A percentile compares a stretch with the other conserved stretches of the same genome.
These are phyloP conservation scores for Melanotaenia boesemani DNA, from an alignment of 2,797 vertebrate genomes.

Conservation along the genomic window DNA sequence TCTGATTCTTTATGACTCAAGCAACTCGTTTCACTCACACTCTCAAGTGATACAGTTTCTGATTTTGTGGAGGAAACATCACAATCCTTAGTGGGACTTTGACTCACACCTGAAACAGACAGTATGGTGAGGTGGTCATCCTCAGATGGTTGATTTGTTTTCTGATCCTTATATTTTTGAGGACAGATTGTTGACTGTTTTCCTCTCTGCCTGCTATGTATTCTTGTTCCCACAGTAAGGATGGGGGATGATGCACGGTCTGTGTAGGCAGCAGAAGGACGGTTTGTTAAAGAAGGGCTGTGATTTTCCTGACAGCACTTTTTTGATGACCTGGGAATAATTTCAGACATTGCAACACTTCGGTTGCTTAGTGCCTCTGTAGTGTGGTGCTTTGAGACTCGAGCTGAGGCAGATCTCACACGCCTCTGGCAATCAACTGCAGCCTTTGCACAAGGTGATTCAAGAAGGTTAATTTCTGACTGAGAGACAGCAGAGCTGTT, in stretches of 20 bases:
- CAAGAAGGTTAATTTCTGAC: slow-evolving; percentile 22
- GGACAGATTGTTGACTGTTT: slow-evolving; percentile 49
- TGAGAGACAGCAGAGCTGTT: slow-evolving; percentile 18
- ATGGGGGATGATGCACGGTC: slow-evolving; percentile 97
- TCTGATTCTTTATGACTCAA: slow-evolving; percentile 42
- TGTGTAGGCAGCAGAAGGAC: slow-evolving; percentile 72
- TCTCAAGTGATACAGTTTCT: slow-evolving; percentile 64
- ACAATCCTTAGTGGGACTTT: slow-evolving; percentile 11
- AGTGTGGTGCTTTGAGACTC: slow-evolving; percentile 52
- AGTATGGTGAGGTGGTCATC: slow-evolving; percentile 34
- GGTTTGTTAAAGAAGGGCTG: slow-evolving; percentile 52
- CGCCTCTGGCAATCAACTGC: slow-evolving; percentile 59
- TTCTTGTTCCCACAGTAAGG: slow-evolving; percentile 84
- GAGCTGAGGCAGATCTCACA: slow-evolving; percentile 56
- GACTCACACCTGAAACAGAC: slow-evolving; percentile 35
- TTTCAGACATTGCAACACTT: slow-evolving; percentile 57
- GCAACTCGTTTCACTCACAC: slow-evolving; percentile 55
- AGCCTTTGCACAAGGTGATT: slow-evolving; percentile 51
- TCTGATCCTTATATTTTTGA: slow-evolving; percentile 43
- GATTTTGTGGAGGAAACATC: slow-evolving; percentile 52
- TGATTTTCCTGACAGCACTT: slow-evolving; percentile 52
- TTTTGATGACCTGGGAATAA: slow-evolving; percentile 44
- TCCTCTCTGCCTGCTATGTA: slow-evolving; percentile 51
- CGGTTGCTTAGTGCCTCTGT: slow-evolving; percentile 59
- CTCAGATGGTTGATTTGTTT: slow-evolving; percentile 34